These are phyloP conservation scores for Triplophysa siluroides DNA, from an alignment of 2,113 vertebrate genomes.

Conservation along the genomic window DNA sequence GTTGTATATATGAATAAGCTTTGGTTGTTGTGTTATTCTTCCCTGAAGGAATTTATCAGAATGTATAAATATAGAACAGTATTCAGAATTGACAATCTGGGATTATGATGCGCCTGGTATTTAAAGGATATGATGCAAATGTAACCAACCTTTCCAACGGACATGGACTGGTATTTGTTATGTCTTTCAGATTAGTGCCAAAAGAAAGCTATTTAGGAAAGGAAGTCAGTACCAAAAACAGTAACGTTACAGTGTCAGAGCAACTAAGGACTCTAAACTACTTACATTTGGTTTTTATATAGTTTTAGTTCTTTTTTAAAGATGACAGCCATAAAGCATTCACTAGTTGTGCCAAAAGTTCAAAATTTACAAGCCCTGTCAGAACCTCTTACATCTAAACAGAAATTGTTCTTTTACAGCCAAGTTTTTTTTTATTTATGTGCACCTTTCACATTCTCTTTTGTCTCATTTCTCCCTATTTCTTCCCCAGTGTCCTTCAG, in stretches of 20 bases:
- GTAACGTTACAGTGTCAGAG: no score
- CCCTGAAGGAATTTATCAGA: no score
- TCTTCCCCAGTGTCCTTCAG: not conserved
- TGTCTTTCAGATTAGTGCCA: not conserved
- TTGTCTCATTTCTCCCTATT: not conserved
- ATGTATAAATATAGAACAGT: no score
- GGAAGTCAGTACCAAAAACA: conserved; percentile 1
- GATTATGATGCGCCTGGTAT: not conserved
- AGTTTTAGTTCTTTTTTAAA: no score
- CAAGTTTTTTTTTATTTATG: not conserved
- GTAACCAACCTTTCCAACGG: not conserved
- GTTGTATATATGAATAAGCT: no score
- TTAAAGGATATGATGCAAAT: not conserved
- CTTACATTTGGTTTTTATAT: no score
- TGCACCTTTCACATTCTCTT: not conserved
- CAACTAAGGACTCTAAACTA: no score
- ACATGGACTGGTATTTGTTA: not conserved
- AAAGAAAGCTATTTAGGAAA: not conserved
- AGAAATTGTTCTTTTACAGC: not conserved
- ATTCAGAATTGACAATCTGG: not conserved
- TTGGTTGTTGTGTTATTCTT: no score
- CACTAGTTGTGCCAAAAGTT: not conserved
- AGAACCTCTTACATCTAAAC: no score
- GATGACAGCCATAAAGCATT: no score
- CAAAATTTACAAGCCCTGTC: not conserved